Evolutionary conservation across 2,113 vertebrate species (phyloP).

Genomic region (Thamnaconus septentrionalis): DNA sequence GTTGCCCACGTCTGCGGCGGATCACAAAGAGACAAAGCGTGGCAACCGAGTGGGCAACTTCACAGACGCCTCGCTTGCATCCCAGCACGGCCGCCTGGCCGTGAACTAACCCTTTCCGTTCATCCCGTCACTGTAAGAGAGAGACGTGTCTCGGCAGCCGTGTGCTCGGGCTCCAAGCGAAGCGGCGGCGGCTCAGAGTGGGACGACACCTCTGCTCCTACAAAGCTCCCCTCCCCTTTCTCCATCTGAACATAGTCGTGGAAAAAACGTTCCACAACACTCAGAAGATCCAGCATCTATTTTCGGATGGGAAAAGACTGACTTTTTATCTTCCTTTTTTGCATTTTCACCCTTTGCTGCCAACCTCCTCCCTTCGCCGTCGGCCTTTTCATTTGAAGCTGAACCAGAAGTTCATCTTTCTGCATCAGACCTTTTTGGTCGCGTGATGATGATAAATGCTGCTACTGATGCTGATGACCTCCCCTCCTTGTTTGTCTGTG

Average conservation of each 20-base stretch:
- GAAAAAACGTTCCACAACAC: slow-evolving; percentile 20
- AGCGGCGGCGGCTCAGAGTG: slow-evolving; percentile 28
- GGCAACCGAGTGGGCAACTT: slow-evolving; percentile 51
- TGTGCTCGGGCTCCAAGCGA: slow-evolving; percentile 26
- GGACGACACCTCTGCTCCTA: slow-evolving; percentile 62
- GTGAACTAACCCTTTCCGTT: slow-evolving; percentile 34
- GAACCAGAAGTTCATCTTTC: slow-evolving; percentile 32
- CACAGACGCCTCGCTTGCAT: slow-evolving; percentile 42
- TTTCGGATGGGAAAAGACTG: slow-evolving; percentile 63
- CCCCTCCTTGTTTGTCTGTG: slow-evolving; percentile 8
- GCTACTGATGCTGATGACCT: slow-evolving; percentile 25
- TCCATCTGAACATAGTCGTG: slow-evolving; percentile 62
- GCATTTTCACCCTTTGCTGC: slow-evolving; percentile 34
- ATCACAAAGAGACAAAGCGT: slow-evolving; percentile 3
- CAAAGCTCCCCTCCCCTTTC: slow-evolving; percentile 55
- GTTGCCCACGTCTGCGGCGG: slow-evolving; percentile 42
- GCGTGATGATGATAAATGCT: slow-evolving; percentile 27
- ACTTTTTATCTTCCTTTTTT: slow-evolving; percentile 20
- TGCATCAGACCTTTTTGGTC: slow-evolving; percentile 22
- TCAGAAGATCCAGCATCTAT: slow-evolving; percentile 59
- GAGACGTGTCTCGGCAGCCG: slow-evolving; percentile 45
- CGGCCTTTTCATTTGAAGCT: slow-evolving; percentile 36
- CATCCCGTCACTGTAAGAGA: slow-evolving; percentile 62
- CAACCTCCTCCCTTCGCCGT: slow-evolving; percentile 31
- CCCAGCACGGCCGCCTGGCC: slow-evolving; percentile 14